Percentiles rank a stretch among this genome's conserved stretches.
Conservation (phyloP, 2,888 invertebrate species). For the Perizoma affinitatum region DNA sequence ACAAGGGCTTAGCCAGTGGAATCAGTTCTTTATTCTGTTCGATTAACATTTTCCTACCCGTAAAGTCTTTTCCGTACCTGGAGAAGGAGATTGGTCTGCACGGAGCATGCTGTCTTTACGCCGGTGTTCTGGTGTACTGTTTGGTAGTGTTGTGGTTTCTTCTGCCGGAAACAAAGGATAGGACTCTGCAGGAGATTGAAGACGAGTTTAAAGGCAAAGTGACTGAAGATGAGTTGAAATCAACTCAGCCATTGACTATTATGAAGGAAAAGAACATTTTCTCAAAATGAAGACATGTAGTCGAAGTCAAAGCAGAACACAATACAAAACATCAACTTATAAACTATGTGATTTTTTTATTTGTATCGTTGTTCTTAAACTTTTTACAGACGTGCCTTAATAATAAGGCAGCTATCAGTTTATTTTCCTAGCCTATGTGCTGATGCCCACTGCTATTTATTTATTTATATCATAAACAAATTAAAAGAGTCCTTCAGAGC, state of each 20-base stretch:
- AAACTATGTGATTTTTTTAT: too few relatives aligned
- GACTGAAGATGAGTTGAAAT: conserved; percentile 25
- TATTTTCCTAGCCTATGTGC: too few relatives aligned
- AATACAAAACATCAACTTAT: too few relatives aligned
- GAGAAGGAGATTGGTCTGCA: conserved; percentile 42
- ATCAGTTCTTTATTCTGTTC: conserved; percentile 53
- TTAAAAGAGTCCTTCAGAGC: too few relatives aligned
- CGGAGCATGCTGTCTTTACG: conserved; percentile 52
- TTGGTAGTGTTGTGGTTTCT: conserved; percentile 52
- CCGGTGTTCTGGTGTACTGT: conserved; percentile 53
- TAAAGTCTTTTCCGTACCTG: conserved; percentile 46
- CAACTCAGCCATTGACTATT: conserved; percentile 19
- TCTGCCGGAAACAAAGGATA: conserved; percentile 64
- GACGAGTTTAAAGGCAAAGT: conserved; percentile 56
- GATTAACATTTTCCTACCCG: conserved; percentile 41
- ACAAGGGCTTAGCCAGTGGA: conserved; percentile 83
- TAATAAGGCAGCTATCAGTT: too few relatives aligned
- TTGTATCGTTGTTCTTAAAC: too few relatives aligned
- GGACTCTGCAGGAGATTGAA: conserved; percentile 62
- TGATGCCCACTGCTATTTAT: too few relatives aligned
- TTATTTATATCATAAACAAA: too few relatives aligned
- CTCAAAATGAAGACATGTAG: too few relatives aligned
- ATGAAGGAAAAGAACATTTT: not conserved
- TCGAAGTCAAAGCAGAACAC: too few relatives aligned
- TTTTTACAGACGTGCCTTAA: too few relatives aligned